phyloP scores from a whole-genome alignment of 2,888 invertebrate species.

The Leptinotarsa juncta region DNA sequence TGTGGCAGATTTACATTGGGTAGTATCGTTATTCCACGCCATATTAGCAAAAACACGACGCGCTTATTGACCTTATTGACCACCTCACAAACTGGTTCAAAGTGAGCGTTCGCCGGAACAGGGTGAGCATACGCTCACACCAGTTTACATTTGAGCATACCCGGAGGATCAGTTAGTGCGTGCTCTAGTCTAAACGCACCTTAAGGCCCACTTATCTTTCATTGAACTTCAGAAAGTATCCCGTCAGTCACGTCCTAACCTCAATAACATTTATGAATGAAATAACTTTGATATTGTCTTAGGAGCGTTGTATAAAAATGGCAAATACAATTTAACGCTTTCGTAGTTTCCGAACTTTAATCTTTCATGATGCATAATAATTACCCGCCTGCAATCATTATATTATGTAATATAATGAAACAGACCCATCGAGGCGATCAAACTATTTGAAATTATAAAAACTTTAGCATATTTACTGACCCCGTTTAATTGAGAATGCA shows the following conservation, averaged over 20 bases:
- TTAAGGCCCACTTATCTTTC: neutral
- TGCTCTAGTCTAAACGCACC: neutral
- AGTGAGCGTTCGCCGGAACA: neutral
- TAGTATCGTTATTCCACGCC: neutral
- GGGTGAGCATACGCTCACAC: neutral
- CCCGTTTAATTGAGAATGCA: conserved; percentile 25
- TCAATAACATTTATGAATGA: conserved; percentile 13
- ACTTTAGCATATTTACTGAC: conserved; percentile 19
- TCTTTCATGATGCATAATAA: conserved; percentile 11
- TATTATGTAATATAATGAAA: conserved; percentile 9
- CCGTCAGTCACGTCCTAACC: neutral
- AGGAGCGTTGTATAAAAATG: conserved; percentile 9
- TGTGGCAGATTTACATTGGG: conserved; percentile 2
- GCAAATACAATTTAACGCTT: conserved; percentile 34
- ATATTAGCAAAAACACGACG: neutral
- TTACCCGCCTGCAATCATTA: conserved; percentile 11
- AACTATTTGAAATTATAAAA: conserved; percentile 18
- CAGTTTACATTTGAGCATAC: neutral
- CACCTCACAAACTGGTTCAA: conserved; percentile 5
- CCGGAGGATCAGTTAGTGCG: neutral
- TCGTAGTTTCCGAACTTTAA: conserved; percentile 29
- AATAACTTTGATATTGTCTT: conserved; percentile 2
- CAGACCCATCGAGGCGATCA: conserved; percentile 7
- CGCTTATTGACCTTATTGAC: neutral
- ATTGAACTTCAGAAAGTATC: neutral